Percentiles rank a stretch among this genome's conserved stretches.
Evolutionary conservation across 2,113 vertebrate genomes (phyloP).

Genomic region (Phoxinus phoxinus): DNA sequence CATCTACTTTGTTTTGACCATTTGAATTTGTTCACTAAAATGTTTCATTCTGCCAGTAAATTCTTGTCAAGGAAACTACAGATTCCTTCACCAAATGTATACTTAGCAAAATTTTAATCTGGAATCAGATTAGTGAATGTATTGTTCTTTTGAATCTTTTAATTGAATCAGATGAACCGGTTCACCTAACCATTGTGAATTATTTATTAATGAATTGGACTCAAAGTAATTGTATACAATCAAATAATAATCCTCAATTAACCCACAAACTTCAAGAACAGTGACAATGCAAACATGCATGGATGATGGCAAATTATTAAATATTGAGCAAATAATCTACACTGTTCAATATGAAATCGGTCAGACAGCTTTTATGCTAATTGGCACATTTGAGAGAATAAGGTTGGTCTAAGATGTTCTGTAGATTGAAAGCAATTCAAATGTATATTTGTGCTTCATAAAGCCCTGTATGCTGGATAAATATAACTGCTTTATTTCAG

Average conservation of each 20-base stretch:
- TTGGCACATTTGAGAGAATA: neutral
- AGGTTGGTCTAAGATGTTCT: neutral
- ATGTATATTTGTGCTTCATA: neutral
- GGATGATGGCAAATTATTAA: neutral
- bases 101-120: neutral
- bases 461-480: neutral
- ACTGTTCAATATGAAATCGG: neutral
- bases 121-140: neutral
- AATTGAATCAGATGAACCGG: neutral
- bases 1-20: neutral
- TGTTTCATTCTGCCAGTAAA: neutral
- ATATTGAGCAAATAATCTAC: neutral
- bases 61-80: too few relatives aligned
- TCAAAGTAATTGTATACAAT: neutral
- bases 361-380: neutral
- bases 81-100: neutral
- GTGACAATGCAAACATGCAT: neutral
- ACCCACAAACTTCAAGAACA: neutral
- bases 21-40: too few relatives aligned
- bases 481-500: neutral
- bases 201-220: neutral
- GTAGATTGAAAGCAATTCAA: neutral
- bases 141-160: neutral
- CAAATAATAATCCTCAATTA: neutral
- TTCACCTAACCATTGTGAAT: neutral